Evolutionary conservation across 1,140 invertebrate species (phyloP).

Genomic region (Paraescarpia echinospica): DNA sequence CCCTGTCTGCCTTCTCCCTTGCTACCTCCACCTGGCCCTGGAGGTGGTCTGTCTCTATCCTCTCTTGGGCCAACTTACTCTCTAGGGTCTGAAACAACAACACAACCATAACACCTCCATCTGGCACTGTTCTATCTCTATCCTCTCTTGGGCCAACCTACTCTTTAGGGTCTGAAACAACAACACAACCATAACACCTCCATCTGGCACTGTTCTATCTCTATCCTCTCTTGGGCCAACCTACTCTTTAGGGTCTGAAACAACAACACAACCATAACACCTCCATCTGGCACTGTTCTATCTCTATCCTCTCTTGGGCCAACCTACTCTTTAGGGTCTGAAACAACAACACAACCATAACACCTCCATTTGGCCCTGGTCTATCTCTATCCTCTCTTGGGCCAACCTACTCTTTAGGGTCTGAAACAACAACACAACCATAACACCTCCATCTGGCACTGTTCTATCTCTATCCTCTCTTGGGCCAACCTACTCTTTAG

Average conservation of each 20-base stretch:
- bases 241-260: constrained; percentile 52
- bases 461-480: constrained; percentile 51
- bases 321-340: constrained; percentile 52
- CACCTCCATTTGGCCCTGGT: constrained; percentile 43
- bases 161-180: constrained; percentile 54
- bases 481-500: constrained; percentile 51
- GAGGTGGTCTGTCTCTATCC: constrained; percentile 53
- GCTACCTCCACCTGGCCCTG: constrained; percentile 42
- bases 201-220: constrained; percentile 48
- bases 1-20: constrained; percentile 46
- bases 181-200: no score
- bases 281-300: constrained; percentile 44
- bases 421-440: no score
- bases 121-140: constrained; percentile 51
- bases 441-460: constrained; percentile 41
- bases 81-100: constrained; percentile 46
- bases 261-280: no score
- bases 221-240: constrained; percentile 50
- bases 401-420: constrained; percentile 50
- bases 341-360: no score
- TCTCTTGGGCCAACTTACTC: constrained; percentile 47
- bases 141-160: constrained; percentile 47
- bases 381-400: constrained; percentile 52
- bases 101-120: constrained; percentile 33
- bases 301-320: constrained; percentile 52